Conservation (phyloP, 2,888 invertebrate species). For the Habroteleia sp. region DNA sequence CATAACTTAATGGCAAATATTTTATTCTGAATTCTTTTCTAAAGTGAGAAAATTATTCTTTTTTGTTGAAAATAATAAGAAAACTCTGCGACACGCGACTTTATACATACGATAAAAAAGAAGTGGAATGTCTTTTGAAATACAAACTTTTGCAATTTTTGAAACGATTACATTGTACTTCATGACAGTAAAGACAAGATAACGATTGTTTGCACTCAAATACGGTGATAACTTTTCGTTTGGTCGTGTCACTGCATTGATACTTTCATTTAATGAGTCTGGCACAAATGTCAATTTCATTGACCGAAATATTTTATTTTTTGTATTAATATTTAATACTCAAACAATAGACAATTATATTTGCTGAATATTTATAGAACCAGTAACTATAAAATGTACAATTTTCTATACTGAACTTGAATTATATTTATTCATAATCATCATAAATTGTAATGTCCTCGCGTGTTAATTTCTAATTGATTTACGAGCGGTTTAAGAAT, state of each 20-base stretch:
- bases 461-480: too few relatives aligned
- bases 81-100: background rate
- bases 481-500: too few relatives aligned
- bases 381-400: too few relatives aligned
- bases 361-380: too few relatives aligned
- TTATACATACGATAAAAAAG: conserved; percentile 7
- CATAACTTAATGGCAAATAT: conserved; percentile 32
- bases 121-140: conserved; percentile 27
- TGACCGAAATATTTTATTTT: conserved; percentile 30
- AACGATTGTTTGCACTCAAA: conserved; percentile 51
- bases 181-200: conserved; percentile 44
- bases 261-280: conserved; percentile 30
- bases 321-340: conserved; percentile 10
- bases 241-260: conserved; percentile 49
- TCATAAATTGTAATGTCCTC: too few relatives aligned
- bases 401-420: too few relatives aligned
- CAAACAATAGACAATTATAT: too few relatives aligned
- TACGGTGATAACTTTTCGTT: conserved; percentile 52
- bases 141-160: conserved; percentile 43
- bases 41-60: too few relatives aligned
- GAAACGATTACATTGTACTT: conserved; percentile 44
- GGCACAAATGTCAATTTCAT: conserved; percentile 18
- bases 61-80: too few relatives aligned
- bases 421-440: too few relatives aligned
- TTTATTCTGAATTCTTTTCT: too few relatives aligned